Evolutionary conservation across 2,113 vertebrate genomes (phyloP).

Genomic region (Eulacestoma nigropectus): DNA sequence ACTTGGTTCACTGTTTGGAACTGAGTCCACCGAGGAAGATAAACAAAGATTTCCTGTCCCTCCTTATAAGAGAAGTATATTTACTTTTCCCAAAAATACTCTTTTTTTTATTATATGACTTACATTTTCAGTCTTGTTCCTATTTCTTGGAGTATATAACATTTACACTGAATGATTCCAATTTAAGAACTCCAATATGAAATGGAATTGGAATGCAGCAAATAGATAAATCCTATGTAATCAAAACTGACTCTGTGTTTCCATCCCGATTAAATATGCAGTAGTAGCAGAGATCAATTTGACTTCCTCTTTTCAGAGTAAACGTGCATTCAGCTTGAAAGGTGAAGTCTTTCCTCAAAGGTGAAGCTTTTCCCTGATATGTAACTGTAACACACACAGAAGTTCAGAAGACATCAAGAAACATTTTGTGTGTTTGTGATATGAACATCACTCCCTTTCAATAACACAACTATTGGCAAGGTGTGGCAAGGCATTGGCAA

Average conservation of each 20-base stretch:
- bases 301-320: neutral
- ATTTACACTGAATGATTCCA: neutral
- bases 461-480: neutral
- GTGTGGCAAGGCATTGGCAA: neutral
- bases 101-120: neutral
- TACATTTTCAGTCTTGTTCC: neutral
- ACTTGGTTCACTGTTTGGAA: neutral
- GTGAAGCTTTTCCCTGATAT: neutral
- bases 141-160: neutral
- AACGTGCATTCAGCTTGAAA: neutral
- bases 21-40: neutral
- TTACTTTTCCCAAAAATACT: neutral
- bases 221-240: neutral
- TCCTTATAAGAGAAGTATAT: neutral
- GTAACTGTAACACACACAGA: neutral
- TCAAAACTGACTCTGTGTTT: neutral
- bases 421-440: neutral
- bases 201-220: neutral
- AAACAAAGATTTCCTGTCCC: neutral
- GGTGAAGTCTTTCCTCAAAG: neutral
- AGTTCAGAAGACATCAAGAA: neutral
- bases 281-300: neutral
- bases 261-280: neutral
- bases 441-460: neutral
- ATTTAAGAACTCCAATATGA: neutral